Evolutionary conservation across 2,797 vertebrate genomes (phyloP).

Genomic region (Megaceryle alcyon): DNA sequence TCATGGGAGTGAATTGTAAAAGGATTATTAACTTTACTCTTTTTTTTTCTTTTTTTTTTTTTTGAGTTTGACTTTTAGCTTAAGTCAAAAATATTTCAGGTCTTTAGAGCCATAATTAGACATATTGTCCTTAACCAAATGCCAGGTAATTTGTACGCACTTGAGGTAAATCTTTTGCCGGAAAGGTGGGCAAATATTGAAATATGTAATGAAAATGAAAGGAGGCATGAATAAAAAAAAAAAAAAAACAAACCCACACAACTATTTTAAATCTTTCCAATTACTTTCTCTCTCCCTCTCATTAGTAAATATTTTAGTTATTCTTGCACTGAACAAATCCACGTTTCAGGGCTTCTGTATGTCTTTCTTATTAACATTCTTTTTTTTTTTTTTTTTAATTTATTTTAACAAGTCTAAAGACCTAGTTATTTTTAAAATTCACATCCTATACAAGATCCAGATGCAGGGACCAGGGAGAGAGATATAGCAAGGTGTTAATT

Average conservation of each 20-base stretch:
- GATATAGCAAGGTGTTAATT: not conserved
- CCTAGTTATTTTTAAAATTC: conserved; percentile 19
- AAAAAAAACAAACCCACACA: not conserved
- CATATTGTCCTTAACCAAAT: conserved; percentile 77
- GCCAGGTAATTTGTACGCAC: conserved; percentile 75
- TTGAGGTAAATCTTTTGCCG: conserved; percentile 74
- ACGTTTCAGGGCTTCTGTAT: conserved; percentile 1
- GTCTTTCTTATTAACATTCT: conserved; percentile 55
- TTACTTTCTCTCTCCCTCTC: conserved; percentile 61
- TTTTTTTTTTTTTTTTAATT: not conserved
- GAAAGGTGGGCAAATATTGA: conserved; percentile 80
- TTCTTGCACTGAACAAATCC: conserved; percentile 36
- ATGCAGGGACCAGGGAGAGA: not conserved
- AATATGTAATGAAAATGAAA: conserved; percentile 74
- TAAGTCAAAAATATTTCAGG: conserved; percentile 74
- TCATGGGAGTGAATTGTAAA: conserved; percentile 71
- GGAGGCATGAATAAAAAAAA: conserved; percentile 58
- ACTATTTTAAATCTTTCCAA: conserved; percentile 75
- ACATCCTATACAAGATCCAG: not conserved
- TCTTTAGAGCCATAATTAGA: conserved; percentile 78
- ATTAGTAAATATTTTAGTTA: conserved; percentile 75
- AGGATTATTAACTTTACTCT: conserved; percentile 66
- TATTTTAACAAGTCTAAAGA: conserved; percentile 24
- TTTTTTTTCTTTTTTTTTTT: not conserved
- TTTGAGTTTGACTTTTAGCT: conserved; percentile 70